Percentiles rank a stretch among this genome's conserved stretches.
Evolutionary conservation across 2,113 vertebrate genomes (phyloP).

Genomic region (Xiphophorus hellerii): DNA sequence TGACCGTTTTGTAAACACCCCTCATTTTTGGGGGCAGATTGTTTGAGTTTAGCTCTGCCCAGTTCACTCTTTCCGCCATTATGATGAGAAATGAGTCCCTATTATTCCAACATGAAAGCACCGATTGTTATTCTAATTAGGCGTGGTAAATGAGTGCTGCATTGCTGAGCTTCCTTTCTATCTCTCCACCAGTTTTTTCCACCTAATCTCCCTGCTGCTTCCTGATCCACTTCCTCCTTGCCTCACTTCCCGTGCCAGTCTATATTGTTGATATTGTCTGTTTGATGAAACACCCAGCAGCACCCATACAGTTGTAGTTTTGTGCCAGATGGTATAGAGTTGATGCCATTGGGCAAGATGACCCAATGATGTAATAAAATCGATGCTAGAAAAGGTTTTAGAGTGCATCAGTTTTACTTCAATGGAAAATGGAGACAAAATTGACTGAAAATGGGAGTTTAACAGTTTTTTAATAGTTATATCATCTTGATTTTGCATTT

Average conservation of each 20-base stretch:
- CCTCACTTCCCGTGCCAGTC: conserved; percentile 62
- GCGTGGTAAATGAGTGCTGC: conserved; percentile 53
- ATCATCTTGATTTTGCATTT: too few species aligned
- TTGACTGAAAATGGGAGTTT: not conserved
- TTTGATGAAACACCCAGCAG: conserved; percentile 35
- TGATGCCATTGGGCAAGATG: conserved; percentile 7
- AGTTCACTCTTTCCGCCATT: conserved; percentile 40
- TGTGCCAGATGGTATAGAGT: conserved; percentile 16
- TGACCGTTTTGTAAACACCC: conserved; percentile 16
- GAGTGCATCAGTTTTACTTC: not conserved
- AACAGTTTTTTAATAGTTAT: too few species aligned
- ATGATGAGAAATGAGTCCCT: conserved; percentile 63
- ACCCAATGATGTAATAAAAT: not conserved
- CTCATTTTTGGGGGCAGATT: conserved; percentile 19
- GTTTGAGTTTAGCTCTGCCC: conserved; percentile 15
- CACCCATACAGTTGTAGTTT: conserved; percentile 36
- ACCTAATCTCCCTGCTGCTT: conserved; percentile 13
- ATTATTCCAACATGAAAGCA: conserved; percentile 72
- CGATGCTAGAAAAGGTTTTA: not conserved
- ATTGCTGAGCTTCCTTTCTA: conserved; percentile 55
- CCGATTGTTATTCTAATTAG: conserved; percentile 77
- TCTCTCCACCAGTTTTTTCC: conserved; percentile 27
- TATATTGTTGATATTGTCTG: conserved; percentile 50
- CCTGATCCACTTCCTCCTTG: conserved; percentile 24
- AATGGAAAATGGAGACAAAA: not conserved